Percentiles rank a stretch among this genome's conserved stretches.
Conservation (phyloP, 2,888 invertebrate species). For the Luperina testacea region DNA sequence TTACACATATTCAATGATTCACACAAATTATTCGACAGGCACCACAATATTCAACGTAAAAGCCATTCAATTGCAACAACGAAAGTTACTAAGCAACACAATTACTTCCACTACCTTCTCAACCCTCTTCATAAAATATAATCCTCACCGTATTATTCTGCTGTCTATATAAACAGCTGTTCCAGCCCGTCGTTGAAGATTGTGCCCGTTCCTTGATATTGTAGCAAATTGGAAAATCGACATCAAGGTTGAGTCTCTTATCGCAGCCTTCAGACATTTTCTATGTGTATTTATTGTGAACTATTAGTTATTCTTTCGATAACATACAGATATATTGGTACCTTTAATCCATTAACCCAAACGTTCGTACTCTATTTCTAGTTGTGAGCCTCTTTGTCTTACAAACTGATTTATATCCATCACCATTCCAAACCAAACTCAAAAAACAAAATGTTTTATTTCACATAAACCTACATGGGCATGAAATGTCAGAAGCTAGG, state of each 20-base stretch:
- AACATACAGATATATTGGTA: not conserved
- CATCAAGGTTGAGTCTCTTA: constrained; percentile 32
- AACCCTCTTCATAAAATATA: constrained; percentile 23
- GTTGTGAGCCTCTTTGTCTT: not conserved
- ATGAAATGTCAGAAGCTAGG: not conserved
- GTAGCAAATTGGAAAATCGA: constrained; percentile 53
- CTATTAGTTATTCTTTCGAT: constrained; percentile 8
- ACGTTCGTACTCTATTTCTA: not conserved
- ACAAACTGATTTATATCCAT: not conserved
- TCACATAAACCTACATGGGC: not conserved
- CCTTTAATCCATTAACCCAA: not conserved
- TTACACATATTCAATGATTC: not conserved
- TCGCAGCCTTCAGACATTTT: constrained; percentile 24
- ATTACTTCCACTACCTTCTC: not conserved
- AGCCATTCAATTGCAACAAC: not conserved
- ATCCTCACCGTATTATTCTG: constrained; percentile 37
- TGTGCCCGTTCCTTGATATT: constrained; percentile 33
- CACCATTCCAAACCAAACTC: not conserved
- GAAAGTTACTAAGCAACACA: constrained; percentile 8
- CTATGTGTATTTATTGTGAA: constrained; percentile 24
- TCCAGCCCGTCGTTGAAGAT: constrained; percentile 26
- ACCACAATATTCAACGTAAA: not conserved
- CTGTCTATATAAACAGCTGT: constrained; percentile 32
- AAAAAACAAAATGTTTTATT: not conserved
- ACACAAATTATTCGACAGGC: not conserved